Evolutionary conservation across 1,140 invertebrate genomes (phyloP), one percentile per base, ranked within the genome.

Genomic region (Drosophila kurseongensis): DNA sequence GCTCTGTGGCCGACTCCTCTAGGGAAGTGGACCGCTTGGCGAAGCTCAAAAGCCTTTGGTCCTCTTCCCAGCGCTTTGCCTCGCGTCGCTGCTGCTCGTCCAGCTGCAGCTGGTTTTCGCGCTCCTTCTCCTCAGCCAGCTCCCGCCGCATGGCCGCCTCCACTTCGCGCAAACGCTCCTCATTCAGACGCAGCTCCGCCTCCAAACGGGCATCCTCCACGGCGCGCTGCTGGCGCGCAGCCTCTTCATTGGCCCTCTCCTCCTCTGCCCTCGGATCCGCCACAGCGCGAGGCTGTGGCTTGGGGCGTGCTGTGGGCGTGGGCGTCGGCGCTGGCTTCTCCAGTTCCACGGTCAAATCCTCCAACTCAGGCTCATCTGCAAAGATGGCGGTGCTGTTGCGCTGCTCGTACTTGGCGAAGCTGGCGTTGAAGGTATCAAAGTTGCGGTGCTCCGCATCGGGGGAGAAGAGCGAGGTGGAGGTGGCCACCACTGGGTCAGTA

Each of bases 361-460:
- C 63, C 18, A 71, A 29, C 36, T 50, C 27, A 4, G 75, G 52
- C 23, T 81, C 74, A 68, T 91, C 90, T 0, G 67, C 68, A 51
- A 91, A 91, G 40, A 88, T 75, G 18, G 83, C 78, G 0, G 77
- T 73, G 67, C 86, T 91, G 42, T 90, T 75, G 36, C 67, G 61
- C 48, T 88, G 90, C 67, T 91, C 85, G 27, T 78, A 91, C 62
- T 90, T 79, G 13, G 82, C 82, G 47, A 90, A 88, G 32, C 75
- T 85, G 10, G 82, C 78, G 52, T 88, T 91, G 8, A 82, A 77
- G 16, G 79, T 69, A 14, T 90, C 63, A 54, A 91, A 88, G 57
- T 91, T 86, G 38, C 71, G 76, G 18, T 71, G 69, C 35, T 85
- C 78, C n/a, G 58, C 54, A 12, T 85, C 78, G 5, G 90, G 78